A percentile compares a stretch with the other conserved stretches of the same genome.
These are phyloP conservation scores for Epinephelus moara DNA, from an alignment of 2,113 vertebrate genomes.

Conservation along the genomic window DNA sequence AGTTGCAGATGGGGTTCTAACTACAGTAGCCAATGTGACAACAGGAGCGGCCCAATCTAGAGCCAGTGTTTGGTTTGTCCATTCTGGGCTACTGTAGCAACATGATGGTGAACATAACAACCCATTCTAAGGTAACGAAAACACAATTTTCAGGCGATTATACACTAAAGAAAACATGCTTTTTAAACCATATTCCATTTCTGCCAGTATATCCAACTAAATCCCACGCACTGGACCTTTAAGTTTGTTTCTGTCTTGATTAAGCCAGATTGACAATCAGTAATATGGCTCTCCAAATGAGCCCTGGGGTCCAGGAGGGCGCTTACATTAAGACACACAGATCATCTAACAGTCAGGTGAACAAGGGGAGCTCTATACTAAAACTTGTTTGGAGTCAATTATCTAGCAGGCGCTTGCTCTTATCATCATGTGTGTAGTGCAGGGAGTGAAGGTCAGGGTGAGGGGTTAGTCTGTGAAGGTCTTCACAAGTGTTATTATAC, in stretches of 20 bases:
- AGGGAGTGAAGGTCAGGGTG: slow-evolving; percentile 37
- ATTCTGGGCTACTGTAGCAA: too few species aligned
- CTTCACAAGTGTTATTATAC: slow-evolving; percentile 55
- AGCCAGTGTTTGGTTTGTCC: too few species aligned
- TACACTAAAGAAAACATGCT: too few species aligned
- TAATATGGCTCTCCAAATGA: not conserved
- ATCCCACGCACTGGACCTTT: too few species aligned
- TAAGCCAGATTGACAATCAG: not conserved
- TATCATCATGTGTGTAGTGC: slow-evolving; percentile 4
- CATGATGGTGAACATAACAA: too few species aligned
- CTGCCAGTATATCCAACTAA: too few species aligned
- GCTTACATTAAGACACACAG: not conserved
- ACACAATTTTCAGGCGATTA: too few species aligned
- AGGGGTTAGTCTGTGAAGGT: slow-evolving; percentile 54
- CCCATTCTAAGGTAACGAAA: too few species aligned
- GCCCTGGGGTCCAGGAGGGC: not conserved
- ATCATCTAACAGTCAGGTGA: not conserved
- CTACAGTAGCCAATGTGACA: too few species aligned
- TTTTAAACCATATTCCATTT: too few species aligned
- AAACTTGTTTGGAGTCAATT: slow-evolving; percentile 7
- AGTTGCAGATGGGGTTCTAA: too few species aligned
- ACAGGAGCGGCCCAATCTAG: too few species aligned
- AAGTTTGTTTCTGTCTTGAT: not conserved
- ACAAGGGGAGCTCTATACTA: not conserved
- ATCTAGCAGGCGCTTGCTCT: slow-evolving; percentile 15